Conservation (phyloP, 2,113 vertebrate species). For the Clarias macrocephalus region DNA sequence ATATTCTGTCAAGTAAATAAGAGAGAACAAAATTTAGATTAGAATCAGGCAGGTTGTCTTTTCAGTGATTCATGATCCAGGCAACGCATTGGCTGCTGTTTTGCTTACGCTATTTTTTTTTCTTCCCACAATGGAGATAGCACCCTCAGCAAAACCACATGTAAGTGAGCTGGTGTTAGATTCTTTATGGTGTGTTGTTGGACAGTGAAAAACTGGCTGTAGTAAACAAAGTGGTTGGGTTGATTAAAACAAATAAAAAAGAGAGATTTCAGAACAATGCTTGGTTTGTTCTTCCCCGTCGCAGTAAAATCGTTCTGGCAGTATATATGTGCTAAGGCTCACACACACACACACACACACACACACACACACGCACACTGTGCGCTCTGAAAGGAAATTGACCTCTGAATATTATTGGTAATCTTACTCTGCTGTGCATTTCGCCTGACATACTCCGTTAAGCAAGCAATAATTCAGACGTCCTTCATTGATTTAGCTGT, state of each 20-base stretch:
- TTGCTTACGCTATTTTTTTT: background rate
- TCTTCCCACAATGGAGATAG: background rate
- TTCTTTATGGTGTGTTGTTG: constrained; percentile 33
- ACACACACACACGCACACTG: background rate
- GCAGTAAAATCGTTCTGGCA: constrained; percentile 44
- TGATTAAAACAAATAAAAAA: constrained; percentile 40
- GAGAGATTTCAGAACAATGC: constrained; percentile 33
- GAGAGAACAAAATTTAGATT: background rate
- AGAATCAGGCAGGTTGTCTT: constrained; percentile 16
- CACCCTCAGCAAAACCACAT: constrained; percentile 14
- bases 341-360: background rate
- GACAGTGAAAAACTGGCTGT: constrained; percentile 21
- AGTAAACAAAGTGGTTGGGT: constrained; percentile 18
- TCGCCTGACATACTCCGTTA: constrained; percentile 54
- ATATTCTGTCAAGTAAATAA: background rate
- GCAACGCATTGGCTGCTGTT: background rate
- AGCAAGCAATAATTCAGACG: constrained; percentile 55
- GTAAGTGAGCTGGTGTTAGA: constrained; percentile 16
- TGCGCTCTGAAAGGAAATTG: constrained; percentile 49
- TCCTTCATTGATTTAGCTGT: constrained; percentile 56
- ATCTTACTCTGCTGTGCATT: constrained; percentile 50
- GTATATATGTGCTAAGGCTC: constrained; percentile 21
- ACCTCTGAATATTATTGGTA: constrained; percentile 58
- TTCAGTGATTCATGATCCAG: background rate
- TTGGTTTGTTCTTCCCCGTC: constrained; percentile 34